These are phyloP conservation scores for Mystacornis crossleyi DNA, from an alignment of 2,113 vertebrate genomes.

Conservation along the genomic window DNA sequence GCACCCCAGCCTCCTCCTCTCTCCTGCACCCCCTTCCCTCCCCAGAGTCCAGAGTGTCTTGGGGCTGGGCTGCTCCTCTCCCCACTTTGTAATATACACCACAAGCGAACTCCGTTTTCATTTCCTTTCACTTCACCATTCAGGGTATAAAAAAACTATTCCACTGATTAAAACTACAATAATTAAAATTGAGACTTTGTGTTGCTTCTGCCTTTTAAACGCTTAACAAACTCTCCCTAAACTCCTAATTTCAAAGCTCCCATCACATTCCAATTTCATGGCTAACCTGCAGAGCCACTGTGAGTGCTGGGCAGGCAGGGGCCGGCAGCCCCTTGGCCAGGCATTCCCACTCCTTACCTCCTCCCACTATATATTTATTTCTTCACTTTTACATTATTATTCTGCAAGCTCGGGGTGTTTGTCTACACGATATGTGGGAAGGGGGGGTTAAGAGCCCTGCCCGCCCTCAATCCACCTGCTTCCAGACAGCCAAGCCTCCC, in stretches of 20 bases:
- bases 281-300: background rate
- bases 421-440: fast-evolving
- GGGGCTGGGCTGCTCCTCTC: background rate
- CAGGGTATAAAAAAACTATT: background rate
- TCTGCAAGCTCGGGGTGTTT: background rate
- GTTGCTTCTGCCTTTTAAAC: constrained; percentile 3
- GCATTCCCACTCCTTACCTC: background rate
- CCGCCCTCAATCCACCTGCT: background rate
- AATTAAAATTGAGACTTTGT: constrained; percentile 41
- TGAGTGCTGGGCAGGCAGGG: fast-evolving
- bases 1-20: background rate
- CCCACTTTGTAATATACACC: background rate
- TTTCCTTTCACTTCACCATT: constrained; percentile 21
- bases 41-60: background rate
- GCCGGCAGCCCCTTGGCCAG: background rate
- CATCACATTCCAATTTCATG: background rate
- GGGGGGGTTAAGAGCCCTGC: background rate
- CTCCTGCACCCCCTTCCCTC: background rate
- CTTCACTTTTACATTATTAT: background rate
- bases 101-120: background rate
- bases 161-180: constrained; percentile 10
- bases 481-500: background rate
- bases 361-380: background rate
- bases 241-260: background rate
- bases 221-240: background rate